Conservation (phyloP, 2,797 vertebrate species). For the Setipinna tenuifilis region DNA sequence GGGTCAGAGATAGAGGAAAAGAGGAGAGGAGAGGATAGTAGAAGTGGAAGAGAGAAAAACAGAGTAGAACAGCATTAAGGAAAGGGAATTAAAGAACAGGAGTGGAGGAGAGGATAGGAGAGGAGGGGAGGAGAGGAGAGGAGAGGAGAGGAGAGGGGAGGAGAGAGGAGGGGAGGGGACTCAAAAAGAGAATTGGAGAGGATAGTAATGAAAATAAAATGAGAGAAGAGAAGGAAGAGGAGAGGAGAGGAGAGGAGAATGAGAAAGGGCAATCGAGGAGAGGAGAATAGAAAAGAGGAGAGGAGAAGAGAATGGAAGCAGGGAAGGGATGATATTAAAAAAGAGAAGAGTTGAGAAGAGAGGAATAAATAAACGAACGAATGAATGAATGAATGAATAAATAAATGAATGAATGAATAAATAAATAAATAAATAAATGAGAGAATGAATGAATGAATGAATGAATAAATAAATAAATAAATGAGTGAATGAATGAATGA, state of each 20-base stretch:
- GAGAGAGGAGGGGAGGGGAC: not conserved
- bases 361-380: not conserved
- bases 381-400: not conserved
- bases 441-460: too few species aligned
- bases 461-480: too few species aligned
- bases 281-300: not conserved
- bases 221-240: not conserved
- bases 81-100: not conserved
- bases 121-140: not conserved
- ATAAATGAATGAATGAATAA: not conserved
- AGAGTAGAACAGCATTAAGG: not conserved
- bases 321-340: not conserved
- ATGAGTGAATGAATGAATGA: too few species aligned
- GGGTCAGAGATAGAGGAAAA: too few species aligned
- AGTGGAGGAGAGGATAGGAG: not conserved
- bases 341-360: not conserved
- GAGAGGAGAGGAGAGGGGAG: not conserved
- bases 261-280: not conserved
- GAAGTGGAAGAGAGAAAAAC: not conserved
- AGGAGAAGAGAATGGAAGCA: not conserved
- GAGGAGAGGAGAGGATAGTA: not conserved
- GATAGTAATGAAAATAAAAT: not conserved
- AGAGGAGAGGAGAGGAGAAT: not conserved
- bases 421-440: too few species aligned
- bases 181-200: not conserved